These are phyloP conservation scores for Agonopterix alstromeriana DNA, from an alignment of 2,888 invertebrate species.

Conservation along the genomic window DNA sequence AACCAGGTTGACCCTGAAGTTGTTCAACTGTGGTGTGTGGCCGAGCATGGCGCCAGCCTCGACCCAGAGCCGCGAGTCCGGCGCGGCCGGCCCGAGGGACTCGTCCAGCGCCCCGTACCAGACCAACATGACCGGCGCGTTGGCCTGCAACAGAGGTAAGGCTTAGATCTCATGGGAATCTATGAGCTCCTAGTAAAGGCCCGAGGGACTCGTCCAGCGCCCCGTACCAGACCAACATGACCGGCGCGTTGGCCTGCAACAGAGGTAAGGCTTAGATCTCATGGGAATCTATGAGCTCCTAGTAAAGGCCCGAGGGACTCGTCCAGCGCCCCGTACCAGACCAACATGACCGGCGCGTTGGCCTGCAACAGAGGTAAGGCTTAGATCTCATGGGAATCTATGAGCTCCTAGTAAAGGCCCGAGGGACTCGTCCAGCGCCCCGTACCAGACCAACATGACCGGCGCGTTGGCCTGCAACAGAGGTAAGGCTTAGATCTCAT, in stretches of 20 bases:
- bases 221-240: conserved; percentile 87
- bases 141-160: too few species aligned
- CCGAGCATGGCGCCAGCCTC: conserved; percentile 81
- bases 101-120: conserved; percentile 92
- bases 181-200: conserved; percentile 2
- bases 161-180: too few species aligned
- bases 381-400: too few species aligned
- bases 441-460: conserved; percentile 87
- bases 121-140: conserved; percentile 78
- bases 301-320: conserved; percentile 57
- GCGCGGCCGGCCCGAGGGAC: conserved; percentile 44
- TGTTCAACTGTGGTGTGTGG: conserved; percentile 85
- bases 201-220: conserved; percentile 83
- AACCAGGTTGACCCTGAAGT: conserved; percentile 78
- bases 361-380: too few species aligned
- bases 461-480: conserved; percentile 25
- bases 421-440: conserved; percentile 83
- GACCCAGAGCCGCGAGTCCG: conserved; percentile 61
- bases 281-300: too few species aligned
- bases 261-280: too few species aligned
- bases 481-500: too few species aligned
- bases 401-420: conserved; percentile 23
- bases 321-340: conserved; percentile 91
- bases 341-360: conserved; percentile 75
- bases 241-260: conserved; percentile 30